A percentile compares a stretch with the other conserved stretches of the same genome.
phyloP scores from a whole-genome alignment of 2,797 vertebrate species.

The Centropyge bicolor region DNA sequence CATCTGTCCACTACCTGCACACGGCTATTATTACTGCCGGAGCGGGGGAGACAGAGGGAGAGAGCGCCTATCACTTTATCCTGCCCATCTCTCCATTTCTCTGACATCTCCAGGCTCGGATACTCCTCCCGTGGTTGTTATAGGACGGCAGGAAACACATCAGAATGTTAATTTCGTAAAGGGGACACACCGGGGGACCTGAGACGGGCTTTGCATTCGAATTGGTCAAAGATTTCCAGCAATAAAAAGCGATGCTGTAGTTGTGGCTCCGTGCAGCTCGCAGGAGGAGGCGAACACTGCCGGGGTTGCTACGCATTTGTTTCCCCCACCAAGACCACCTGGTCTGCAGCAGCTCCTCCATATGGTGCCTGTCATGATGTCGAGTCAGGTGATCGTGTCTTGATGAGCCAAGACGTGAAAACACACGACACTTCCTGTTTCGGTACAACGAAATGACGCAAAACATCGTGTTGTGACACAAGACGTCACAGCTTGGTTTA shows the following conservation, averaged over 20 bases:
- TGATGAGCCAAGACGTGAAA: neutral
- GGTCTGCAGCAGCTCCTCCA: constrained; percentile 1
- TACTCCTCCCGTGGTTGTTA: constrained; percentile 17
- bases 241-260: constrained; percentile 4
- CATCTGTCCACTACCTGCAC: constrained; percentile 64
- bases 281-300: neutral
- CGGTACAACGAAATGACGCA: neutral
- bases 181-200: constrained; percentile 1
- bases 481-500: neutral
- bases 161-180: constrained; percentile 45
- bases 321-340: constrained; percentile 3
- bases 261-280: neutral
- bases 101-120: constrained; percentile 27
- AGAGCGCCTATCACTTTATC: constrained; percentile 37
- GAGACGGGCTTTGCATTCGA: constrained; percentile 14
- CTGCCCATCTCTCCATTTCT: constrained; percentile 34
- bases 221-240: neutral
- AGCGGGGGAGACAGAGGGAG: constrained; percentile 24
- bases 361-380: neutral
- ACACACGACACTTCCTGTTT: neutral
- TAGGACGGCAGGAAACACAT: constrained; percentile 12
- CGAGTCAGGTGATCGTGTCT: neutral
- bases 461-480: neutral
- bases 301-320: neutral
- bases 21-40: constrained; percentile 57